phyloP scores from a whole-genome alignment of 2,113 vertebrate species.

The Mobula birostris region DNA sequence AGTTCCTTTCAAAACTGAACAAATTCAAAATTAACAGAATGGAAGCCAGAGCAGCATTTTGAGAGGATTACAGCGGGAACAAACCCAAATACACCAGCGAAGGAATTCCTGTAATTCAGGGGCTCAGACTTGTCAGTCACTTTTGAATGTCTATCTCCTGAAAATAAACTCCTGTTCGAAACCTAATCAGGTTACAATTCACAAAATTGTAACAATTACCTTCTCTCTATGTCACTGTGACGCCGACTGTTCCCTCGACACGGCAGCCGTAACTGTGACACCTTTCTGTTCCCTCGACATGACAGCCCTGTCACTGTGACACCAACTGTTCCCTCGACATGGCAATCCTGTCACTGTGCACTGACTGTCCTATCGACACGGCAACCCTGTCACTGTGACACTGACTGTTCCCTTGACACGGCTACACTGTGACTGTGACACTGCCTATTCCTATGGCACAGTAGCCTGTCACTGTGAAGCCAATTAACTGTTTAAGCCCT shows the following conservation, averaged over 20 bases:
- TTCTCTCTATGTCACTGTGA: no score
- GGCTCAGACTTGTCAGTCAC: not conserved
- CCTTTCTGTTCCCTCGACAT: no score
- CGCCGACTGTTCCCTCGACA: not conserved
- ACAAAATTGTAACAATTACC: not conserved
- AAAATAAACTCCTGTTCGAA: not conserved
- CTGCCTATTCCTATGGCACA: no score
- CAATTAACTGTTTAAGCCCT: no score
- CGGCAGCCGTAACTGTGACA: no score
- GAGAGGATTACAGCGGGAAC: not conserved
- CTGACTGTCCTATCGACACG: not conserved
- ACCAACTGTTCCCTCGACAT: not conserved
- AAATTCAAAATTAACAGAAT: not conserved
- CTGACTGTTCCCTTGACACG: no score
- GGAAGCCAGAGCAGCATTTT: not conserved
- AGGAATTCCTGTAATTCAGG: not conserved
- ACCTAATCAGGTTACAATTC: not conserved
- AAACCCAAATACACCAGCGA: no score
- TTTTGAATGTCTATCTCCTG: not conserved
- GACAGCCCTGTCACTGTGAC: not conserved
- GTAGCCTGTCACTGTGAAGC: no score
- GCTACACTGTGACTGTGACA: not conserved
- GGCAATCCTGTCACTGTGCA: no score
- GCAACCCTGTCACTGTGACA: not conserved
- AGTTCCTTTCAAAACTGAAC: not conserved